Conservation (phyloP, 2,797 vertebrate species). For the Enteromius fasciolatus region DNA sequence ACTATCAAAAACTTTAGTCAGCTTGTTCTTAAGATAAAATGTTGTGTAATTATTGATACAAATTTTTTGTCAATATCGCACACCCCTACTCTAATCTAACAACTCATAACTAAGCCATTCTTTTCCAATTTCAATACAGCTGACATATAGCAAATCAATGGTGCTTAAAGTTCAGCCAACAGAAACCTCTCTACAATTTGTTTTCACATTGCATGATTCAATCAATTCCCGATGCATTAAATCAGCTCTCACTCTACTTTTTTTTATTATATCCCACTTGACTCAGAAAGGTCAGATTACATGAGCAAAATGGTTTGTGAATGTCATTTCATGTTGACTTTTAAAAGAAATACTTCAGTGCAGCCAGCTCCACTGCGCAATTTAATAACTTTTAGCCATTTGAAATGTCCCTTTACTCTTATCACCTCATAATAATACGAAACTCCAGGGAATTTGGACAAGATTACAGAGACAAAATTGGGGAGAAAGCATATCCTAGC, state of each 20-base stretch:
- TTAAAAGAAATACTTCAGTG: not conserved
- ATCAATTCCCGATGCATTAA: not conserved
- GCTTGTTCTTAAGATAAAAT: too few relatives aligned
- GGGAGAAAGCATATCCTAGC: slow-evolving; percentile 6
- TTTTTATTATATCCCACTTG: not conserved
- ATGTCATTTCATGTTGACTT: slow-evolving; percentile 6
- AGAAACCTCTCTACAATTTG: not conserved
- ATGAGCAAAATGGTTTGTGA: slow-evolving; percentile 3
- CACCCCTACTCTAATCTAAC: not conserved
- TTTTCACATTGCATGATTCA: not conserved
- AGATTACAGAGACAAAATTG: slow-evolving; percentile 24
- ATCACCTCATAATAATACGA: slow-evolving; percentile 13
- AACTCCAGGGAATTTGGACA: slow-evolving; percentile 10
- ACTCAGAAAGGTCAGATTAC: slow-evolving; percentile 1
- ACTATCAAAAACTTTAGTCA: too few relatives aligned
- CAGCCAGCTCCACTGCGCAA: not conserved
- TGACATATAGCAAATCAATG: not conserved
- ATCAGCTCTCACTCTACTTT: not conserved
- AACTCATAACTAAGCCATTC: not conserved
- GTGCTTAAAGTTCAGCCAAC: not conserved
- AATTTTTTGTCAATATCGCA: too few relatives aligned
- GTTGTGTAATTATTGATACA: too few relatives aligned
- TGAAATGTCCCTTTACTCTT: slow-evolving; percentile 21
- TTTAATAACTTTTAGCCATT: slow-evolving; percentile 11
- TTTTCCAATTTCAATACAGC: not conserved